A percentile compares a stretch with the other conserved stretches of the same genome.
phyloP scores from a whole-genome alignment of 2,797 vertebrate species.

The Microchirus variegatus region DNA sequence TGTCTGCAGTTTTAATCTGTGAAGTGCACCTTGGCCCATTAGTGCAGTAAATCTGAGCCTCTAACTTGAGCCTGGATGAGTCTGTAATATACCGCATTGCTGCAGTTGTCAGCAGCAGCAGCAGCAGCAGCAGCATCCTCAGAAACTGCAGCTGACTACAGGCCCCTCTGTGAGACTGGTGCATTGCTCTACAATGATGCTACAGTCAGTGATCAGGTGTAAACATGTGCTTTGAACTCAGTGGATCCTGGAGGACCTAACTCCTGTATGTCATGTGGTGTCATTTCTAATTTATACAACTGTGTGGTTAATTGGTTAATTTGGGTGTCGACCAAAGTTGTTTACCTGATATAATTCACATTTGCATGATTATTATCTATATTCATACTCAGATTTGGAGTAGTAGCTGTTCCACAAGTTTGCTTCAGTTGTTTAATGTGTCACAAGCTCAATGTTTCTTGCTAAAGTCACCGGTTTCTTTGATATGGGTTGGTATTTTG shows the following conservation, averaged over 20 bases:
- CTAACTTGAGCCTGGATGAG: slow-evolving; percentile 62
- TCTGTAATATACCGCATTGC: slow-evolving; percentile 78
- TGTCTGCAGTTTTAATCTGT: slow-evolving; percentile 70
- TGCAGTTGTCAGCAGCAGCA: slow-evolving; percentile 69
- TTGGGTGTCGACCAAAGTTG: neutral
- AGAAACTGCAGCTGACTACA: slow-evolving; percentile 62
- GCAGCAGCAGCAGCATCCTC: slow-evolving; percentile 58
- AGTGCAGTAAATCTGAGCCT: slow-evolving; percentile 76
- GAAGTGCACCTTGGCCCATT: slow-evolving; percentile 74
- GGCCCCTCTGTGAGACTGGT: slow-evolving; percentile 55
- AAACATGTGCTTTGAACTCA: slow-evolving; percentile 11
- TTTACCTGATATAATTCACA: neutral
- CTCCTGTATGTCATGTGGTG: slow-evolving; percentile 5
- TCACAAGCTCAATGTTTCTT: neutral
- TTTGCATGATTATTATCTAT: neutral
- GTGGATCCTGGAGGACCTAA: neutral
- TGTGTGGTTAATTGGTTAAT: slow-evolving; percentile 16
- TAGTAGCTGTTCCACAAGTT: neutral
- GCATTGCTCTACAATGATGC: slow-evolving; percentile 53
- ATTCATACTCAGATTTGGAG: neutral
- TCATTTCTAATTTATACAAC: slow-evolving; percentile 18
- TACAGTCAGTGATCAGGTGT: slow-evolving; percentile 18
- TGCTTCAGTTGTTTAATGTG: slow-evolving; percentile 5
- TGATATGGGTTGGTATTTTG: neutral
- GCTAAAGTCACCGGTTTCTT: neutral